These are phyloP conservation scores for Apoderus coryli DNA, from an alignment of 2,888 invertebrate species.

Conservation along the genomic window DNA sequence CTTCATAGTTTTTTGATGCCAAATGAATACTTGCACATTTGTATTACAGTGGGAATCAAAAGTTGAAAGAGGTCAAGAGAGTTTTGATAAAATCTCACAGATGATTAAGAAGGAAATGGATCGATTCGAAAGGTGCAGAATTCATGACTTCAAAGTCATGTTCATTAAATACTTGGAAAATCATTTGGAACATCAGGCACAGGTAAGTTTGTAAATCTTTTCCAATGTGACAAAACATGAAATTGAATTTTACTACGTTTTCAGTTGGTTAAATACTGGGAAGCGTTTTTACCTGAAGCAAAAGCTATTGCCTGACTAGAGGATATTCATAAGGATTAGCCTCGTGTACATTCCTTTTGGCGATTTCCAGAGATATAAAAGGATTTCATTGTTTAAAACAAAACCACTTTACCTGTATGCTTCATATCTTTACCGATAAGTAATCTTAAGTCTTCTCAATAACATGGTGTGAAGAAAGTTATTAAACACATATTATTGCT, in stretches of 20 bases:
- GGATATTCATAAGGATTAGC: constrained; percentile 31
- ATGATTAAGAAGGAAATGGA: constrained; percentile 91
- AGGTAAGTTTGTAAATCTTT: constrained; percentile 39
- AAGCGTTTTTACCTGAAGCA: constrained; percentile 90
- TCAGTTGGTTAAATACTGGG: constrained; percentile 88
- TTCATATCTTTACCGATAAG: too few species aligned
- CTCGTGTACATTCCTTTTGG: constrained; percentile 32
- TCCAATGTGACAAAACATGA: constrained; percentile 1
- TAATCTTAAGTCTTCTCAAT: too few species aligned
- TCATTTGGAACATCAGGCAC: constrained; percentile 87
- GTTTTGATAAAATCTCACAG: constrained; percentile 88
- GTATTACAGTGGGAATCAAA: constrained; percentile 75
- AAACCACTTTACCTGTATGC: too few species aligned
- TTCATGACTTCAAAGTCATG: constrained; percentile 79
- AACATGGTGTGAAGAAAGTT: too few species aligned
- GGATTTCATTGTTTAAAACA: constrained; percentile 8
- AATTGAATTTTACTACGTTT: constrained; percentile 19
- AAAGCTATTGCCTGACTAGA: constrained; percentile 71
- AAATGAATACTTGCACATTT: constrained; percentile 3
- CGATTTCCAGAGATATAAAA: constrained; percentile 26
- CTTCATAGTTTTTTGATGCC: not conserved
- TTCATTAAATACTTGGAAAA: constrained; percentile 86
- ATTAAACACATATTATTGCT: too few species aligned
- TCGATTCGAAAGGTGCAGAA: constrained; percentile 75
- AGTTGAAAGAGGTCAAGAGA: constrained; percentile 92